Evolutionary conservation across 2,888 invertebrate genomes (phyloP).

Genomic region (Nymphalis polychloros): DNA sequence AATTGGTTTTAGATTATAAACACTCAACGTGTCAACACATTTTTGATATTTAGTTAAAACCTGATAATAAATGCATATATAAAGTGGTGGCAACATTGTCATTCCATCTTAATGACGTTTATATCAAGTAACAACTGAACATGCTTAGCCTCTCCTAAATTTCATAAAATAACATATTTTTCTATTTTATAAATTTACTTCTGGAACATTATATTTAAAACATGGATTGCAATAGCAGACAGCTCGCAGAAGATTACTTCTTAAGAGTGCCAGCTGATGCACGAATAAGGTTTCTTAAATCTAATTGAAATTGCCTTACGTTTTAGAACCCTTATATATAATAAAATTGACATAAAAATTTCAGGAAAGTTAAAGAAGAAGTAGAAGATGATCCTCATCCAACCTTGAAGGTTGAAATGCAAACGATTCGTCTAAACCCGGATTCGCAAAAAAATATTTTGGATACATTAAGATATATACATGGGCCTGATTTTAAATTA

Average conservation of each 20-base stretch:
- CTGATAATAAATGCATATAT: background rate
- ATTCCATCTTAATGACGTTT: background rate
- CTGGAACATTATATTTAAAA: slow-evolving; percentile 17
- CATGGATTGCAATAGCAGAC: slow-evolving; percentile 83
- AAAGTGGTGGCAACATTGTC: background rate
- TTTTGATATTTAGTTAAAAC: no score
- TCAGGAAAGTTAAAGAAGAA: slow-evolving; percentile 69
- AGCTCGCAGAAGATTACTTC: slow-evolving; percentile 84
- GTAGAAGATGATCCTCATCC: slow-evolving; percentile 74
- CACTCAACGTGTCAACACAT: no score
- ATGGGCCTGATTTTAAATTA: slow-evolving; percentile 86
- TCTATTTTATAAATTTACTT: slow-evolving; percentile 36
- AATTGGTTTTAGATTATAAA: no score
- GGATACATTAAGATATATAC: slow-evolving; percentile 87
- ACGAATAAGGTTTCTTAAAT: slow-evolving; percentile 77
- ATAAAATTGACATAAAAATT: slow-evolving; percentile 3
- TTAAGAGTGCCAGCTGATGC: slow-evolving; percentile 83
- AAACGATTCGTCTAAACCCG: slow-evolving; percentile 85
- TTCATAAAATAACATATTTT: slow-evolving; percentile 14
- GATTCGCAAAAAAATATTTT: slow-evolving; percentile 87
- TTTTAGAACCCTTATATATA: slow-evolving; percentile 29
- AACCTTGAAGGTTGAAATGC: slow-evolving; percentile 87
- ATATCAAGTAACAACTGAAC: background rate
- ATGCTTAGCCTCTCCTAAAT: background rate
- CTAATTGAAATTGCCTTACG: slow-evolving; percentile 32